Conservation (phyloP, 2,797 vertebrate species). For the Sebastes steindachneri region DNA sequence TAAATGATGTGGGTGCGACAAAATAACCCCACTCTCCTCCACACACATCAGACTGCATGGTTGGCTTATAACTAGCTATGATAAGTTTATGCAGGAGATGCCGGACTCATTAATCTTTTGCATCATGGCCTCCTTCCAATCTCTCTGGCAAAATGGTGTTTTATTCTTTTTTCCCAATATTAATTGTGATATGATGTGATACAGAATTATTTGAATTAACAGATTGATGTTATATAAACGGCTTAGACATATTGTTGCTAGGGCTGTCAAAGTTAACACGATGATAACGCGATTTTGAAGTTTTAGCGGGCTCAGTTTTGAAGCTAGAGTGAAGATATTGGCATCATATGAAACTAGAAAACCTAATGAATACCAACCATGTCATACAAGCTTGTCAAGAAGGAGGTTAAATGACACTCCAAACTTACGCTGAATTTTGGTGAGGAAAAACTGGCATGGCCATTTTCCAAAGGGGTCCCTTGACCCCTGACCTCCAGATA, state of each 20-base stretch:
- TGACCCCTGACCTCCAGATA: no score
- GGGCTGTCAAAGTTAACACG: no score
- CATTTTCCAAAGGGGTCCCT: no score
- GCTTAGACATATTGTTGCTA: background rate
- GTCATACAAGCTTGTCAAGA: no score
- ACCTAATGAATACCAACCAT: no score
- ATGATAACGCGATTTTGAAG: no score
- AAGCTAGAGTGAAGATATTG: no score
- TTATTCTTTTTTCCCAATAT: background rate
- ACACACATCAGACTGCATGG: background rate
- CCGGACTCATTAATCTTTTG: background rate
- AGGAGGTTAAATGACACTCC: no score
- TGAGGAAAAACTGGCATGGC: no score
- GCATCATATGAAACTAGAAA: no score
- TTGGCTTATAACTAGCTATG: background rate
- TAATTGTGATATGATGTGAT: background rate
- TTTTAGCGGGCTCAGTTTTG: no score
- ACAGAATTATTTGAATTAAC: background rate
- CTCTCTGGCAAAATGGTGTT: constrained; percentile 2
- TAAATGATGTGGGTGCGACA: background rate
- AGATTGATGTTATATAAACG: background rate
- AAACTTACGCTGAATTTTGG: no score
- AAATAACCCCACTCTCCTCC: background rate
- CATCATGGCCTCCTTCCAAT: background rate
- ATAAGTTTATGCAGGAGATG: background rate